Evolutionary conservation across 2,797 vertebrate genomes (phyloP).

Genomic region (Jordanella pulchra): DNA sequence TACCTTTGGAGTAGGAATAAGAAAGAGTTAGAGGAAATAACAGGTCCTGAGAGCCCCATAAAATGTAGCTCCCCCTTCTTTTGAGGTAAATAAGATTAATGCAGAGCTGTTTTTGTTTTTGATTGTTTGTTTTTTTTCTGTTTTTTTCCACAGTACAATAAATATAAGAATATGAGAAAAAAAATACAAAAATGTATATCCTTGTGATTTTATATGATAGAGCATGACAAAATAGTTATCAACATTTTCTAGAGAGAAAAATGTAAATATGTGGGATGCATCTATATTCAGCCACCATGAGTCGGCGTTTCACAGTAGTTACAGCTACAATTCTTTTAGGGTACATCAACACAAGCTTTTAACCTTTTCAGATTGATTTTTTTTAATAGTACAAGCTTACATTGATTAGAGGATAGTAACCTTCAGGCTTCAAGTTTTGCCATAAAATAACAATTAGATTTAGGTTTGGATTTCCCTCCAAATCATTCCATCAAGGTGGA

Average conservation of each 20-base stretch:
- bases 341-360: too few species aligned
- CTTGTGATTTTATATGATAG: neutral
- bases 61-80: neutral
- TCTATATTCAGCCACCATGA: too few species aligned
- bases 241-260: neutral
- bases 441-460: neutral
- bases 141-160: neutral
- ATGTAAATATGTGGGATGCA: too few species aligned
- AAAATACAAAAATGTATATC: neutral
- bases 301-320: neutral
- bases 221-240: neutral
- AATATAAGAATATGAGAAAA: too few species aligned
- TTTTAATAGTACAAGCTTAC: neutral
- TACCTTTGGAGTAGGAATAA: conserved; percentile 56
- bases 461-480: neutral
- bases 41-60: conserved; percentile 1
- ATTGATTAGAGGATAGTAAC: neutral
- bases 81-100: neutral
- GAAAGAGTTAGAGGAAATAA: conserved; percentile 4
- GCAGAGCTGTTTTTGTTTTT: neutral
- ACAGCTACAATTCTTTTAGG: neutral
- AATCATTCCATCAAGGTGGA: neutral
- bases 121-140: neutral
- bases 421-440: neutral
- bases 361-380: neutral